phyloP scores from a whole-genome alignment of 2,888 invertebrate genomes.

The Cremastinae sp. region DNA sequence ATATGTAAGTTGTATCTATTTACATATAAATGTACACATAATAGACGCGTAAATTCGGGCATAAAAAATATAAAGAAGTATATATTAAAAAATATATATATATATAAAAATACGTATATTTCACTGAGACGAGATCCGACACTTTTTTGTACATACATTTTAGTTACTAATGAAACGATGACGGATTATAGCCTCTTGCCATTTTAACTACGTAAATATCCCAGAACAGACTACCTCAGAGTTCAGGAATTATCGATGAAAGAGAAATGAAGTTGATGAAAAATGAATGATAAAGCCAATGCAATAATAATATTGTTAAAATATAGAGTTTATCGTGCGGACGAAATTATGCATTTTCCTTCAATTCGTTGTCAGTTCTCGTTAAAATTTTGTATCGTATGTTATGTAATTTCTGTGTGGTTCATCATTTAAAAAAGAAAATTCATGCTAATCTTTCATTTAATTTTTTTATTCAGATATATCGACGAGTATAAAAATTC shows the following conservation, averaged over 20 bases:
- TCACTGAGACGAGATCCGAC: constrained; percentile 63
- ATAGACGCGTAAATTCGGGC: background rate
- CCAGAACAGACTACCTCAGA: constrained; percentile 80
- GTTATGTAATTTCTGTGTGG: background rate
- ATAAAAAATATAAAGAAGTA: too few species aligned
- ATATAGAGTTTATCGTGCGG: constrained; percentile 69
- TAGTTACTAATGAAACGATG: constrained; percentile 67
- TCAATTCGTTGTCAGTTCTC: constrained; percentile 33
- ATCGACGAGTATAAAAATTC: constrained; percentile 35
- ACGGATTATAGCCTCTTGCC: constrained; percentile 77
- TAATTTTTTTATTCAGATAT: too few species aligned
- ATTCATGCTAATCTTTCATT: too few species aligned
- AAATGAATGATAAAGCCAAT: constrained; percentile 77
- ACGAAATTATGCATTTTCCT: constrained; percentile 61
- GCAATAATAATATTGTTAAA: constrained; percentile 76
- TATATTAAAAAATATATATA: constrained; percentile 24
- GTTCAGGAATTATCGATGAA: constrained; percentile 79
- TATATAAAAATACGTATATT: constrained; percentile 56
- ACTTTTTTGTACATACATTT: constrained; percentile 64
- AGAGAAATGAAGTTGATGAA: constrained; percentile 69
- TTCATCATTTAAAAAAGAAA: too few species aligned
- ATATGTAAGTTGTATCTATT: constrained; percentile 37
- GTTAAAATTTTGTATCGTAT: background rate
- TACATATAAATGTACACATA: constrained; percentile 43
- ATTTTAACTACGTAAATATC: constrained; percentile 76